Evolutionary conservation across 2,113 vertebrate genomes (phyloP).

Genomic region (Corydoras maculifer): DNA sequence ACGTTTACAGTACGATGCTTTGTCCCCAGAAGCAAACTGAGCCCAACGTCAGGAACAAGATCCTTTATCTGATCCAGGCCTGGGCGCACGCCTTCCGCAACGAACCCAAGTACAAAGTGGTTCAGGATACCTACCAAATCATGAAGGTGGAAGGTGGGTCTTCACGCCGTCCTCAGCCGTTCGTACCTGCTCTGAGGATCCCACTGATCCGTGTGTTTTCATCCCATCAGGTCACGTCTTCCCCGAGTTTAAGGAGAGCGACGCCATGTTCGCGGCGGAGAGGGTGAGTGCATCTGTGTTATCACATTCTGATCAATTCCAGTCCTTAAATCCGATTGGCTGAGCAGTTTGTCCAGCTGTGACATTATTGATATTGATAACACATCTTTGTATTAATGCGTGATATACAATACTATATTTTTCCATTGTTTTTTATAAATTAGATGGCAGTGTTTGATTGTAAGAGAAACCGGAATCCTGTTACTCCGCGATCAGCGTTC

Average conservation of each 20-base stretch:
- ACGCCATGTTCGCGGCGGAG: slow-evolving; percentile 96
- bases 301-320: no score
- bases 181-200: background rate
- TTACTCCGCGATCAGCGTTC: no score
- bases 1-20: background rate
- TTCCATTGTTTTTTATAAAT: no score
- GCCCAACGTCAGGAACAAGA: slow-evolving; percentile 88
- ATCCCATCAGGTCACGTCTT: slow-evolving; percentile 79
- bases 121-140: slow-evolving; percentile 98
- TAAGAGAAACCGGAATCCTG: no score
- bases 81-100: slow-evolving; percentile 97
- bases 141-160: slow-evolving; percentile 94
- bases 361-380: no score
- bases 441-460: no score
- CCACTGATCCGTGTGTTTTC: background rate
- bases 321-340: no score
- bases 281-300: slow-evolving; percentile 67
- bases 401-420: no score
- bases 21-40: slow-evolving; percentile 80
- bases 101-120: slow-evolving; percentile 97
- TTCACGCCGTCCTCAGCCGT: background rate
- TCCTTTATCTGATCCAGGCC: slow-evolving; percentile 93
- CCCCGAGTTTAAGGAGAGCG: slow-evolving; percentile 96
- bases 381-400: no score
- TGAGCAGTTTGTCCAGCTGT: no score